Percentiles rank a stretch among this genome's conserved stretches.
phyloP scores from a whole-genome alignment of 2,113 vertebrate genomes.

The Barnardius zonarius region DNA sequence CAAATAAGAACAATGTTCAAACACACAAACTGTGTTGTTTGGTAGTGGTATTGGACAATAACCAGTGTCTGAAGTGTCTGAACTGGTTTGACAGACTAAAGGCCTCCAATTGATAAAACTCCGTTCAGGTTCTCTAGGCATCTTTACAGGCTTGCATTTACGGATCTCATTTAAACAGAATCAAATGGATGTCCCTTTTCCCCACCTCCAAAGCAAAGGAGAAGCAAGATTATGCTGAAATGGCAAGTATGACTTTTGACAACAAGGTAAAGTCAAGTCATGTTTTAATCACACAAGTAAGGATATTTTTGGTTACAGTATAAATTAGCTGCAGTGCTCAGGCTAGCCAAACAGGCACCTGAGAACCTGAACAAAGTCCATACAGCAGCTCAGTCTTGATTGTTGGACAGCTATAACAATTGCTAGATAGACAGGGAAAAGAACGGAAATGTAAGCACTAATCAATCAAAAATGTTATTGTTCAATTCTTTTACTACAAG shows the following conservation, averaged over 20 bases:
- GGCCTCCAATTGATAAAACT: not conserved
- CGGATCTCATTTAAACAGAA: not conserved
- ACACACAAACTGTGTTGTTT: not conserved
- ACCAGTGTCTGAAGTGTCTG: not conserved
- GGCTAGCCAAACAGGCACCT: not conserved
- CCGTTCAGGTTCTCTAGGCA: not conserved
- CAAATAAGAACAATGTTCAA: conserved; percentile 13
- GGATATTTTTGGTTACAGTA: not conserved
- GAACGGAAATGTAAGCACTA: not conserved
- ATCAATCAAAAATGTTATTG: not conserved
- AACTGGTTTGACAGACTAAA: not conserved
- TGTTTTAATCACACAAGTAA: not conserved
- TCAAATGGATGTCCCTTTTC: not conserved
- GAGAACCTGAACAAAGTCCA: not conserved
- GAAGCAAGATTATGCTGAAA: not conserved
- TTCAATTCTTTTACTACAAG: not conserved
- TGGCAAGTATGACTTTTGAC: not conserved
- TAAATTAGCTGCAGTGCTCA: not conserved
- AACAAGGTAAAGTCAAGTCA: not conserved
- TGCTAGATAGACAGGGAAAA: not conserved
- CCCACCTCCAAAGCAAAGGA: not conserved
- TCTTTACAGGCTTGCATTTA: not conserved
- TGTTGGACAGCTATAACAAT: not conserved
- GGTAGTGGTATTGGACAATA: not conserved
- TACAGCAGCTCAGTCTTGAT: not conserved